Base-by-base conservation (phyloP, 2,113 vertebrate genomes). In the Xiphophorus couchianus region DNA sequence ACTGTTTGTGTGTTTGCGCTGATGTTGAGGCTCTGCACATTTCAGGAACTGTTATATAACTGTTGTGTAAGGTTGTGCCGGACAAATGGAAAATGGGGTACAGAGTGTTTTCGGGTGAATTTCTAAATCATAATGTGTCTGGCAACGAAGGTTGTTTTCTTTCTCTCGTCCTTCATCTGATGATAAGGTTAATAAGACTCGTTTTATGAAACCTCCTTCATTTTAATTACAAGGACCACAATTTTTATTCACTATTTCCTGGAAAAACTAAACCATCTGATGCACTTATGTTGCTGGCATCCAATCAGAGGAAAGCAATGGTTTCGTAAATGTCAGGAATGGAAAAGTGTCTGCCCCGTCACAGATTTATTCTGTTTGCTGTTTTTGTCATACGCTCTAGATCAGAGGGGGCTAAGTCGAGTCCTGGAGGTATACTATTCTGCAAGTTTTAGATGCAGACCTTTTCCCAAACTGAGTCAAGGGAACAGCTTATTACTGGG, bases 21-120 rank as follows among this genome's bases (percentile, higher is more conserved):
- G 69, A 69, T 13, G 69, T 48, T 22, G 39, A 74, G 54, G 37
- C 66, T 77, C 37, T 70, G 54, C 86, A 81, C 74, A 61, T 80
- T 86, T 85, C 74, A 84, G 82, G 80, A 87, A 90, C 82, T 2
- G 22, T 88, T 90, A 86, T 69, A 42, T 83, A 90, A 89, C 75
- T 84, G 86, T 87, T 81, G 65, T 84, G 63, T 87, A 65, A 78
- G 77, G 71, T 80, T 44, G 27, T 58, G 42, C 65, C 67, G 54
- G 60, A 74, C 27, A 48, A 58, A 71, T 63, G 31, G 31, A 62
- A 67, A 67, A 61, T 33, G 44, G 79, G 31, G 19, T 67, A 61
- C 60, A 58, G 15, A 11, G 31, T 14, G 60, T 11, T 64, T 58
- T 64, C 22, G 3, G 54, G 39, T 62, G 62, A 72, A 68, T 37